Evolutionary conservation across 2,888 invertebrate species (phyloP), one percentile per base, ranked within the genome.

Genomic region (Gymnocheta viridis): DNA sequence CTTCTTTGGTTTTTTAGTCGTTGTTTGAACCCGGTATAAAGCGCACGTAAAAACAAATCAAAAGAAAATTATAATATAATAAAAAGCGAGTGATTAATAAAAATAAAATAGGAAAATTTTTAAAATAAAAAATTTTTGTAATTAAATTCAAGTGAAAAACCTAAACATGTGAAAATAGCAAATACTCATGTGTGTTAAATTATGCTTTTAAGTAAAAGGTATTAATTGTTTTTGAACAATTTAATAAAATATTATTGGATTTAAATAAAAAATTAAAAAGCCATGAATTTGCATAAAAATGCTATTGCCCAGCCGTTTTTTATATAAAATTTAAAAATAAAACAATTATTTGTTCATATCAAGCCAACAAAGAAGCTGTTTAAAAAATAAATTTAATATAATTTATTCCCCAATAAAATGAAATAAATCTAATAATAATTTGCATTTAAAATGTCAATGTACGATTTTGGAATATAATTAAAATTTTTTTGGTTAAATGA

Each of bases 21-120:
- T 44, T 51, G n/a, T 35, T 60, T 51, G 67, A 60, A 67, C 66
- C 72, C 82, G 82, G 82, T 78, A 32, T 44, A 62, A 32, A 78
- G 6, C 49, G 22, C 82, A 82, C 80, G 67, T 60, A n/a, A 32
- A 67, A 49, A n/a, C n/a, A n/a, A n/a, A 27, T 49, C 24, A 17
- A 60, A 66, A 24, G 4, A 47, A 64, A 62, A 56, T 19, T 51
- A 1, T 7, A 24, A 49, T 22, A 47, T 27, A 17, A 4, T 41
- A 41, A 74, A 49, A 19, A 3, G 12, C 35, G 14, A 35, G 32
- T 49, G 49, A 4, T 49, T 27, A 32, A 49, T 14, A 22, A 24
- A n/a, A 47, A 58, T 12, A 35, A 66, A 47, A 58, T 10, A 58
- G 27, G 41, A 17, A 56, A 54, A 51, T 12, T 51, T 22, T 22